phyloP scores from a whole-genome alignment of 2,113 vertebrate species.

The Procavia capensis region DNA sequence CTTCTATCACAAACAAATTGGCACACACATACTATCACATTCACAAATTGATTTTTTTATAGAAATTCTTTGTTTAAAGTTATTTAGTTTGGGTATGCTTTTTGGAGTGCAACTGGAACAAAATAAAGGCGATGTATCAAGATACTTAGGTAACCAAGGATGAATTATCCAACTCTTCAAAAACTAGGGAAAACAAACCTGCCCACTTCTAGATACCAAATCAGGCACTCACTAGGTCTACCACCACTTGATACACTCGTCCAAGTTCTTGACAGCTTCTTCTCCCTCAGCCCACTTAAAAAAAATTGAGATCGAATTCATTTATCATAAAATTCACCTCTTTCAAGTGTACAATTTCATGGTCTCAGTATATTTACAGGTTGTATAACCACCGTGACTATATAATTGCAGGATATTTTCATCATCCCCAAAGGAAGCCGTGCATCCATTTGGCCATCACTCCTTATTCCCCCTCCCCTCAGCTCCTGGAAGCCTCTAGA shows the following conservation, averaged over 20 bases:
- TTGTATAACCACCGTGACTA: neutral
- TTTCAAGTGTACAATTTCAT: neutral
- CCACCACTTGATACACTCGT: neutral
- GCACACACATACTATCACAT: neutral
- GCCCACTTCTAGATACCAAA: neutral
- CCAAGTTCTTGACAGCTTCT: neutral
- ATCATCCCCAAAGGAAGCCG: neutral
- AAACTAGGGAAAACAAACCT: neutral
- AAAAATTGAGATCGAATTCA: neutral
- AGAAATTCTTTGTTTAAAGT: neutral
- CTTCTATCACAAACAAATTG: neutral
- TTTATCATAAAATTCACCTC: neutral
- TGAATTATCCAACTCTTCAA: neutral
- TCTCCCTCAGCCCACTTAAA: neutral
- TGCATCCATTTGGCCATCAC: neutral
- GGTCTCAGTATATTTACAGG: neutral
- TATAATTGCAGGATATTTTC: neutral
- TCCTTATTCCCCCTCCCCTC: neutral
- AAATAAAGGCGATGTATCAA: neutral
- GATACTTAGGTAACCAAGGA: neutral
- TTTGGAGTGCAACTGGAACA: neutral
- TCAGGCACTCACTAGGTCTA: neutral
- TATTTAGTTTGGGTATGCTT: neutral
- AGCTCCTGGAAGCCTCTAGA: neutral
- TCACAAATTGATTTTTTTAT: neutral